Conservation (phyloP, 2,113 vertebrate species). For the Myotis yumanensis region DNA sequence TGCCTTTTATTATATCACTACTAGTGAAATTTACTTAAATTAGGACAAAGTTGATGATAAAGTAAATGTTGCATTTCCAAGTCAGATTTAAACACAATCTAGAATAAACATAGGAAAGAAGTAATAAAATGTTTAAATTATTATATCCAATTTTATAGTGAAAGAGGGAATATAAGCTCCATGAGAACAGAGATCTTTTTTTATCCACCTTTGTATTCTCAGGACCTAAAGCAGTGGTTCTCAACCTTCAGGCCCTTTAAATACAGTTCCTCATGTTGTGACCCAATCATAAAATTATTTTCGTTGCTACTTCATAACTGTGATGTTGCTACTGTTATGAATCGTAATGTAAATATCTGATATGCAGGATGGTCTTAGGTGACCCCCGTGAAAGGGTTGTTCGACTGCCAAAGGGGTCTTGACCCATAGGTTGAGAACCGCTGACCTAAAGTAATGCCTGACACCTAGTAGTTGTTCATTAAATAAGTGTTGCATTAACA, state of each 20-base stretch:
- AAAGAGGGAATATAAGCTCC: not conserved
- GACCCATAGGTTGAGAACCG: too few relatives aligned
- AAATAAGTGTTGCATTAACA: not conserved
- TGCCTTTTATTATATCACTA: not conserved
- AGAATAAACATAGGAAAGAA: not conserved
- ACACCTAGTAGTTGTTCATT: not conserved
- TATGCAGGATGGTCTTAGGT: too few relatives aligned
- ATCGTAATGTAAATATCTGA: too few relatives aligned
- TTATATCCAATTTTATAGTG: slow-evolving; percentile 26
- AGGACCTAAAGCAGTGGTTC: not conserved
- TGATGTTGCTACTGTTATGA: too few relatives aligned
- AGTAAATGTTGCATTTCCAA: slow-evolving; percentile 30
- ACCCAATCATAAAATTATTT: too few relatives aligned
- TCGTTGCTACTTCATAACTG: too few relatives aligned
- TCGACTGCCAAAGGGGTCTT: too few relatives aligned
- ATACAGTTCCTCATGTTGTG: too few relatives aligned
- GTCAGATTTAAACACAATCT: not conserved
- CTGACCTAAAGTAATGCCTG: not conserved
- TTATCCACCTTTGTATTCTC: slow-evolving; percentile 22
- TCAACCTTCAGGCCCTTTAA: too few relatives aligned
- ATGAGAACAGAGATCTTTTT: not conserved
- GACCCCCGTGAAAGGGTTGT: too few relatives aligned
- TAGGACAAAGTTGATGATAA: slow-evolving; percentile 21
- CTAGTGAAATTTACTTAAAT: slow-evolving; percentile 32
- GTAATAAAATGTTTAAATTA: slow-evolving; percentile 28